phyloP scores from a whole-genome alignment of 2,113 vertebrate species.

The Rhinogobius similis region DNA sequence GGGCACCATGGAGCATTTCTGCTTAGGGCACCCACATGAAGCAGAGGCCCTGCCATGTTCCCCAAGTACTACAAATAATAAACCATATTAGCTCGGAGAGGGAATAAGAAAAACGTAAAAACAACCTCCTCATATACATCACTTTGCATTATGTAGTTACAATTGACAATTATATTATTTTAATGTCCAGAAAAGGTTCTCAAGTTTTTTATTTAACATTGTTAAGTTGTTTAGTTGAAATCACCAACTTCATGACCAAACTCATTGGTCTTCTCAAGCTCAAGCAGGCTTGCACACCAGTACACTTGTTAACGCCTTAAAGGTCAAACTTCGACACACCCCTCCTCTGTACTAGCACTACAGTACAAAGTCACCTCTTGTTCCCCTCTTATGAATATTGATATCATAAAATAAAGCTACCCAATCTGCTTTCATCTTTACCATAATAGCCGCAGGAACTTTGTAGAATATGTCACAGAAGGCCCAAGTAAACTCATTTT shows the following conservation, averaged over 20 bases:
- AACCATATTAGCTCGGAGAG: no score
- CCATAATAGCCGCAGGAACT: neutral
- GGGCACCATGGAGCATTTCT: no score
- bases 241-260: neutral
- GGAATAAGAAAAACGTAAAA: no score
- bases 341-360: neutral
- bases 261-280: neutral
- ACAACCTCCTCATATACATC: no score
- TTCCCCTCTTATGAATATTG: conserved; percentile 12
- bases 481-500: neutral
- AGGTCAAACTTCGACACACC: neutral
- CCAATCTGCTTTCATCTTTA: conserved; percentile 4
- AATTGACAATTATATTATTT: no score
- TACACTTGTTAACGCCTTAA: neutral
- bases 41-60: no score
- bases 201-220: no score
- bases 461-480: neutral
- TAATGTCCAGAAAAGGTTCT: no score
- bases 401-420: neutral
- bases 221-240: no score
- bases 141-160: no score
- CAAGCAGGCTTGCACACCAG: neutral
- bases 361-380: neutral
- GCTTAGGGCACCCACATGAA: no score
- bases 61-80: no score